These are phyloP conservation scores for Chauna torquata DNA, from an alignment of 2,113 vertebrate species.

Conservation along the genomic window DNA sequence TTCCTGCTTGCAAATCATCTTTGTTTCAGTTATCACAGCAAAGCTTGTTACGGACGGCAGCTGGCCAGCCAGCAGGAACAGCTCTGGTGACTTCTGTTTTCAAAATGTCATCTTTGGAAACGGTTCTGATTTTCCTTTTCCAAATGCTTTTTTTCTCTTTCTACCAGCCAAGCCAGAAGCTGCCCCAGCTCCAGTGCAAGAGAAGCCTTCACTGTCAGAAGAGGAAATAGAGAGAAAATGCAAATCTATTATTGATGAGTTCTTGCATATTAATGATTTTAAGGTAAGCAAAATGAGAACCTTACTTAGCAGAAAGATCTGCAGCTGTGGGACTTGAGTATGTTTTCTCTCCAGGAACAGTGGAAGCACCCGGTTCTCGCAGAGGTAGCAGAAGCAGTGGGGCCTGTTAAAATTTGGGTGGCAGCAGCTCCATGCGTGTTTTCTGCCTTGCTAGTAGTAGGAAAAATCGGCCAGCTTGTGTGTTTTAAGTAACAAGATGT, in stretches of 20 bases:
- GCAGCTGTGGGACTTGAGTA: background rate
- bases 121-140: background rate
- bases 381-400: fast-evolving
- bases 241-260: conserved; percentile 96
- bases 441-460: background rate
- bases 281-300: conserved; percentile 79
- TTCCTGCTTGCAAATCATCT: background rate
- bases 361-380: background rate
- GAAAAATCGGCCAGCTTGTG: background rate
- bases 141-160: background rate
- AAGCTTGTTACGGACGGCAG: background rate
- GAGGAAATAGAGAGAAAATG: conserved; percentile 92
- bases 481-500: background rate
- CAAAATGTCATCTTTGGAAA: background rate
- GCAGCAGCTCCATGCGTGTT: background rate
- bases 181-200: conserved; percentile 62
- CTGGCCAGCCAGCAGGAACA: background rate
- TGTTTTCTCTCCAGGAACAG: background rate
- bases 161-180: conserved; percentile 83
- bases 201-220: conserved; percentile 82
- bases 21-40: background rate
- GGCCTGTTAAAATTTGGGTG: background rate
- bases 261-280: conserved; percentile 96
- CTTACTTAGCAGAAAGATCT: background rate
- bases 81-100: background rate